Evolutionary conservation across 2,888 invertebrate species (phyloP).

Genomic region (Drosophila ustulata): DNA sequence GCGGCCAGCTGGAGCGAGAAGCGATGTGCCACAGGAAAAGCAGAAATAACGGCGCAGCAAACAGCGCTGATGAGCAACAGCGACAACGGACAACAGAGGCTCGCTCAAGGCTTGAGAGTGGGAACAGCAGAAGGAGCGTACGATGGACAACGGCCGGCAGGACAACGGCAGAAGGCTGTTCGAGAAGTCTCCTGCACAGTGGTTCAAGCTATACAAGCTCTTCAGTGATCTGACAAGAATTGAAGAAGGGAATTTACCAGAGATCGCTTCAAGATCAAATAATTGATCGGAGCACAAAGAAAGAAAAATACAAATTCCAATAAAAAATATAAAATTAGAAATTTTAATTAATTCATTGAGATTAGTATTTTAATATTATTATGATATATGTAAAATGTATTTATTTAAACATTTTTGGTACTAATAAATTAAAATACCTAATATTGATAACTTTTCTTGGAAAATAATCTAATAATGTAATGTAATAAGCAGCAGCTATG

Average conservation of each 20-base stretch:
- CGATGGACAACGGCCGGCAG: slow-evolving; percentile 26
- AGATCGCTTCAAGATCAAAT: neutral
- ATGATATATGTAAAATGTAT: too few relatives aligned
- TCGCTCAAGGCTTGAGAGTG: neutral
- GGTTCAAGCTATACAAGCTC: neutral
- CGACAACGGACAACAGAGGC: slow-evolving; percentile 29
- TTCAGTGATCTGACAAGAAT: neutral
- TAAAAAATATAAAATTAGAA: too few relatives aligned
- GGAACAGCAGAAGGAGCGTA: neutral
- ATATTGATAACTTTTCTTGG: too few relatives aligned
- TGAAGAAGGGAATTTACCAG: neutral
- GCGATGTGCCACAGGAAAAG: slow-evolving; percentile 63
- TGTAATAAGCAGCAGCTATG: too few relatives aligned
- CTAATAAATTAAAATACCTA: too few relatives aligned
- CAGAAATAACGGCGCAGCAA: slow-evolving; percentile 79
- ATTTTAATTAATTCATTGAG: too few relatives aligned
- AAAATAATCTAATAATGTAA: too few relatives aligned
- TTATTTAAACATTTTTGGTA: too few relatives aligned
- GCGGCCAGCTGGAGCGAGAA: neutral
- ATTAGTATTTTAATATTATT: too few relatives aligned
- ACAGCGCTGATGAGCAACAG: slow-evolving; percentile 76
- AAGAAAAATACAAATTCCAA: too few relatives aligned
- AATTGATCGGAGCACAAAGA: too few relatives aligned
- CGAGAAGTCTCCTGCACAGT: slow-evolving; percentile 40
- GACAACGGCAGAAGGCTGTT: slow-evolving; percentile 4